These are phyloP conservation scores for Tenrec ecaudatus DNA, from an alignment of 2,113 vertebrate species.

Conservation along the genomic window DNA sequence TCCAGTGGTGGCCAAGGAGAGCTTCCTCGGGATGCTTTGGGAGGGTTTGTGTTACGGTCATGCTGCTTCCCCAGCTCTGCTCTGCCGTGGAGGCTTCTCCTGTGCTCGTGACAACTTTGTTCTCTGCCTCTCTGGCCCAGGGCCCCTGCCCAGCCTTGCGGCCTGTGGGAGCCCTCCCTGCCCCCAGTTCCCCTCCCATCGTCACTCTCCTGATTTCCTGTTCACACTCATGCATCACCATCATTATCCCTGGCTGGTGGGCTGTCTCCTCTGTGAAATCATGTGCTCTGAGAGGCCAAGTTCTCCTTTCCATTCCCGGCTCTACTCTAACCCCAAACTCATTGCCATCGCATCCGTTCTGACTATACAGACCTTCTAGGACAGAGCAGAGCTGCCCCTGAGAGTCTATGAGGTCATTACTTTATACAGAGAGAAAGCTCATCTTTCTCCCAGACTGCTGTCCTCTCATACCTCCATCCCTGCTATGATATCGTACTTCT, in stretches of 20 bases:
- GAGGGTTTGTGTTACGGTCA: accelerated
- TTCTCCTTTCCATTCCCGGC: background rate
- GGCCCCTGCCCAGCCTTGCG: background rate
- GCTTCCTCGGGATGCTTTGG: background rate
- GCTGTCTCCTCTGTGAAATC: background rate
- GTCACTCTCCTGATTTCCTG: background rate
- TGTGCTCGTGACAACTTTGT: background rate
- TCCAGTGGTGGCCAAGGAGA: background rate
- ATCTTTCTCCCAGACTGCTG: no score
- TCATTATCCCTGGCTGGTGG: background rate
- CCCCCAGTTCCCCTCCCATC: background rate
- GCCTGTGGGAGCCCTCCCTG: background rate
- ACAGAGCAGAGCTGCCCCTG: no score
- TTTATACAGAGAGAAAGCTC: no score
- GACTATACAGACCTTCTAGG: no score
- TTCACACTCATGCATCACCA: background rate
- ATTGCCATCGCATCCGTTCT: no score
- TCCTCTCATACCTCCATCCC: no score
- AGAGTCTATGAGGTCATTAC: no score
- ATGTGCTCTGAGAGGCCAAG: background rate
- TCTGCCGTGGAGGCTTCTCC: background rate
- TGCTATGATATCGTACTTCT: no score
- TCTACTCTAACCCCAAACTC: background rate
- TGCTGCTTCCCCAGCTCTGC: background rate
- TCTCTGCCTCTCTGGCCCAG: background rate